Evolutionary conservation across 2,797 vertebrate species (phyloP), one percentile per base, ranked within the genome.

Genomic region (Lateolabrax maculatus): DNA sequence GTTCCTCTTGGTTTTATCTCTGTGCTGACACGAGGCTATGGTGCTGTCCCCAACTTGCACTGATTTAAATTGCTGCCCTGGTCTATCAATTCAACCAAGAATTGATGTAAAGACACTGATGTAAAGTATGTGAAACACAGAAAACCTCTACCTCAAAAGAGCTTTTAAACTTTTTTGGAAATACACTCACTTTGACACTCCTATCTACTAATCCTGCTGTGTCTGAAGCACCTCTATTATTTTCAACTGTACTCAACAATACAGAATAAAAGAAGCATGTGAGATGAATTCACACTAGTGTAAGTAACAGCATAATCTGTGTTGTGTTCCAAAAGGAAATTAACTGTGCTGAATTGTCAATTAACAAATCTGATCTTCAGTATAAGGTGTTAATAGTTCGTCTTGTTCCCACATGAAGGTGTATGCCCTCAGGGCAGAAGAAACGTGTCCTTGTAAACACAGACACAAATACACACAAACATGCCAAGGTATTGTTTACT

Each of bases 401-500:
- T 44, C 48, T 46, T 67, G 67, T 55, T 78, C 56, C 49, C 36
- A 76, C 74, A 63, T 71, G 39, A 77, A 86, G 67, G 15, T 64
- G 53, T 39, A 0, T 21, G 52, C 61, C 73, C 81, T 74, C 13
- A 9, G 66, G 72, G 44, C 61, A 53, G 44, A 49, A 53, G 39
- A 70, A 84, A 53, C 21, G 39, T 64, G 71, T 60, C 71, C 69
- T 78, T 76, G 46, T 63, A 81, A 64, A 80, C 51, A 78, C 64
- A 75, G 69, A 78, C 49, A 58, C 61, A 51, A 31, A 71, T 55
- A 41, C 68, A 58, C 73, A 72, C 65, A 83, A 39, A 79, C 74
- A 83, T 48, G 52, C 44, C 80, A 84, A 79, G 73, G 56, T 71
- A 69, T 31, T 90, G 83, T 89, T 85, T 80, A 84, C 84, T 80